A percentile compares a stretch with the other conserved stretches of the same genome.
Evolutionary conservation across 2,113 vertebrate genomes (phyloP).

Genomic region (Notothenia coriiceps): DNA sequence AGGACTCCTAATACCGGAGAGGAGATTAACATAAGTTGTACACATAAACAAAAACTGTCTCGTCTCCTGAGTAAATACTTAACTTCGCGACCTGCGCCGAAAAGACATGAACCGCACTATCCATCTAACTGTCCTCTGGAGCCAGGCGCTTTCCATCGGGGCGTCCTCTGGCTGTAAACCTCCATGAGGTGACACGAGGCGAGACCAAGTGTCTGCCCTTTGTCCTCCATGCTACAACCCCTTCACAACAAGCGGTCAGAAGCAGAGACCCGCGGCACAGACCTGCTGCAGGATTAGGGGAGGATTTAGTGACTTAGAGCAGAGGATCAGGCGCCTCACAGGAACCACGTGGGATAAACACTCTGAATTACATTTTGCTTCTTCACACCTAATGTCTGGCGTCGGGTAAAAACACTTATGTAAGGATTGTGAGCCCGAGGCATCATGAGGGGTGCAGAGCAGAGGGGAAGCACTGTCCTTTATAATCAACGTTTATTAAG

Average conservation of each 20-base stretch:
- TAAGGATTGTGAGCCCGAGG: neutral
- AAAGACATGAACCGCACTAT: constrained; percentile 78
- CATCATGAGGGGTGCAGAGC: neutral
- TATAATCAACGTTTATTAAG: no score
- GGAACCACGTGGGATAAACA: constrained; percentile 49
- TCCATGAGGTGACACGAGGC: neutral
- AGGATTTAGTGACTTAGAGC: constrained; percentile 78
- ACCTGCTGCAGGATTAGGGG: constrained; percentile 73
- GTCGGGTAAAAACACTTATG: no score
- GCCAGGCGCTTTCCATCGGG: constrained; percentile 72
- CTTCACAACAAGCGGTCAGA: neutral
- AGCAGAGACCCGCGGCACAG: constrained; percentile 29
- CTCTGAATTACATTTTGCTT: constrained; percentile 26
- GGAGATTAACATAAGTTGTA: neutral
- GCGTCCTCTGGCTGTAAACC: neutral
- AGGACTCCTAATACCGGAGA: neutral
- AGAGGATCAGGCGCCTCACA: constrained; percentile 67
- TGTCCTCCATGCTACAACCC: neutral
- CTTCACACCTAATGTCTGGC: neutral
- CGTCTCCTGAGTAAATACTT: constrained; percentile 55
- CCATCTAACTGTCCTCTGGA: constrained; percentile 78
- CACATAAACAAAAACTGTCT: neutral
- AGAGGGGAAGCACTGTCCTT: no score
- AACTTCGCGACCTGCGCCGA: constrained; percentile 77
- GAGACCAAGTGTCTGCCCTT: neutral